These are phyloP conservation scores for Torymus auratus DNA, from an alignment of 2,888 invertebrate genomes.

Conservation along the genomic window DNA sequence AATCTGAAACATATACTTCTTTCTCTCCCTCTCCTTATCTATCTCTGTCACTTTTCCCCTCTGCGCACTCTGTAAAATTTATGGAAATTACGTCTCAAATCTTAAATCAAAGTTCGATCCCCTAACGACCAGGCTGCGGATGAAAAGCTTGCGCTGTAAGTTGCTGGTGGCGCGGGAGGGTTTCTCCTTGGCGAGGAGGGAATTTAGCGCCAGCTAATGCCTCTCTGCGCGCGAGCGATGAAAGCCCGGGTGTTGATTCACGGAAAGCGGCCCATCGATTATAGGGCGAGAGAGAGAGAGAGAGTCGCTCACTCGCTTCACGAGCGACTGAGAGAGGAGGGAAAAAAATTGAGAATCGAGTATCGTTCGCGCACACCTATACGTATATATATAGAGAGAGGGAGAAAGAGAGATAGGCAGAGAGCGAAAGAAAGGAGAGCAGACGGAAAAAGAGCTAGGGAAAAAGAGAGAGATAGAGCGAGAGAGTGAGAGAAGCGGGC, in stretches of 20 bases:
- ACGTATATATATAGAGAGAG: too few species aligned
- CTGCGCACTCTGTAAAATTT: constrained; percentile 22
- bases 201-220: neutral
- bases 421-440: neutral
- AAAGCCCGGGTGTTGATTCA: constrained; percentile 25
- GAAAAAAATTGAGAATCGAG: neutral
- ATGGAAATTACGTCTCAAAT: constrained; percentile 33
- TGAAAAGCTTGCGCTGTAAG: constrained; percentile 22
- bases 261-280: constrained; percentile 20
- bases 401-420: neutral
- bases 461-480: constrained; percentile 1
- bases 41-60: neutral
- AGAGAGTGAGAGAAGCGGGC: neutral
- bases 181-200: neutral
- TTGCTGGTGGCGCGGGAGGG: neutral
- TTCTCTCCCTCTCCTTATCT: too few species aligned
- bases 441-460: neutral
- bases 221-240: neutral
- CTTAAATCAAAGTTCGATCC: constrained; percentile 41
- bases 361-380: neutral
- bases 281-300: constrained; percentile 3
- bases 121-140: neutral
- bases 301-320: neutral
- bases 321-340: neutral
- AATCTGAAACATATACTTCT: neutral